Percentiles rank a stretch among this genome's conserved stretches.
Evolutionary conservation across 2,888 invertebrate species (phyloP).

Genomic region (Leptinotarsa juncta): DNA sequence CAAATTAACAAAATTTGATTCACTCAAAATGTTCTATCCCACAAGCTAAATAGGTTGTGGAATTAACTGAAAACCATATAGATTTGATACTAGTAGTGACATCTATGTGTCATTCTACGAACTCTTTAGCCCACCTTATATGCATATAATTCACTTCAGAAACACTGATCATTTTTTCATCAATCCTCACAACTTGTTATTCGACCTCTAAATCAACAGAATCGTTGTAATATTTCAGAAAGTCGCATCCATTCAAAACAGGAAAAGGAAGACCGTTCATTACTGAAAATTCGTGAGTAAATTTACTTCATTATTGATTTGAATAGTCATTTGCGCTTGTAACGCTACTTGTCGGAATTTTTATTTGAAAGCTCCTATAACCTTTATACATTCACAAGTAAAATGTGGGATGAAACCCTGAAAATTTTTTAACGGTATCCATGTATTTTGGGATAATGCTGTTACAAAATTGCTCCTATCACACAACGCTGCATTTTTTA

Average conservation of each 20-base stretch:
- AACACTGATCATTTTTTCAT: neutral
- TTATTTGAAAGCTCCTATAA: neutral
- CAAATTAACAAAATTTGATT: no score
- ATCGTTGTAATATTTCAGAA: neutral
- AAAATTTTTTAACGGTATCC: neutral
- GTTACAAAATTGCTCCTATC: neutral
- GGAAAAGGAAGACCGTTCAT: neutral
- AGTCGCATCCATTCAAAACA: neutral
- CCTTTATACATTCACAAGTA: neutral
- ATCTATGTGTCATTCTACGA: no score
- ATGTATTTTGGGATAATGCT: neutral
- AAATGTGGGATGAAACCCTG: neutral
- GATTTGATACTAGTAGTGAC: no score
- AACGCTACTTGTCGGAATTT: neutral
- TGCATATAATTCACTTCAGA: neutral
- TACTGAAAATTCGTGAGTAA: constrained; percentile 6
- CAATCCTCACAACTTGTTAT: neutral
- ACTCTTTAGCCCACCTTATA: no score
- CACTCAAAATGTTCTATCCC: no score
- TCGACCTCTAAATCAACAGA: neutral
- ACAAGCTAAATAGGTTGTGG: no score
- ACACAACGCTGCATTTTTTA: neutral
- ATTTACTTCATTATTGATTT: neutral
- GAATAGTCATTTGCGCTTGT: neutral
- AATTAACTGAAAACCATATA: no score